Percentiles rank a stretch among this genome's conserved stretches.
Conservation (phyloP, 1,140 invertebrate genomes). For the Aleiodes sp. region DNA sequence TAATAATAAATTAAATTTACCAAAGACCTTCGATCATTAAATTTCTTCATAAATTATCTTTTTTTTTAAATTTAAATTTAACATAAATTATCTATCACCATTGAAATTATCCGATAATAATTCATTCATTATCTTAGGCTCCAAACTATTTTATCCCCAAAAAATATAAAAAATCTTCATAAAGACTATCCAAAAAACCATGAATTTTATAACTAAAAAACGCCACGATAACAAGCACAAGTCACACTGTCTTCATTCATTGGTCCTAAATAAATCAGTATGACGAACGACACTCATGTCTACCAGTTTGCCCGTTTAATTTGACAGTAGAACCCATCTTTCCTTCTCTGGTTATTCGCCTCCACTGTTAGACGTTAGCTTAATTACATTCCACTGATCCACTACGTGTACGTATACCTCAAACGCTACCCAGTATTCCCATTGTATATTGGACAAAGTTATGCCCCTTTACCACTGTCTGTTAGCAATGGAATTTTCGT, state of each 20-base stretch:
- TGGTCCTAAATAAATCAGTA: conserved; percentile 58
- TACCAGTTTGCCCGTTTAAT: conserved; percentile 56
- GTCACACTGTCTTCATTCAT: conserved; percentile 25
- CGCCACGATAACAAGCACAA: neutral
- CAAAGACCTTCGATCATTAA: no score
- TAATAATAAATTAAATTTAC: no score
- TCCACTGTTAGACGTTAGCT: conserved; percentile 49
- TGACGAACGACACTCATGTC: conserved; percentile 53
- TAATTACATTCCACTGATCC: conserved; percentile 63
- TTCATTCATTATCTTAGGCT: no score
- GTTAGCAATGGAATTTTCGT: no score
- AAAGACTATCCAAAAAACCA: no score
- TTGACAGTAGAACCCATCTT: conserved; percentile 61
- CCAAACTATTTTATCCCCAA: no score
- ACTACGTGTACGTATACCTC: neutral
- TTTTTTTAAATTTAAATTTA: no score
- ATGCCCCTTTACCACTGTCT: no score
- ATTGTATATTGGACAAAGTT: conserved; percentile 38
- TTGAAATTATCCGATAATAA: no score
- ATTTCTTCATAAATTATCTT: no score
- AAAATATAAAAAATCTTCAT: no score
- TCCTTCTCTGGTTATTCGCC: conserved; percentile 34
- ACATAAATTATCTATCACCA: no score
- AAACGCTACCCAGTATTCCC: conserved; percentile 16
- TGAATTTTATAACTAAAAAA: neutral